A percentile compares a stretch with the other conserved stretches of the same genome.
Evolutionary conservation across 2,113 vertebrate genomes (phyloP).

Genomic region (Zapus hudsonius): DNA sequence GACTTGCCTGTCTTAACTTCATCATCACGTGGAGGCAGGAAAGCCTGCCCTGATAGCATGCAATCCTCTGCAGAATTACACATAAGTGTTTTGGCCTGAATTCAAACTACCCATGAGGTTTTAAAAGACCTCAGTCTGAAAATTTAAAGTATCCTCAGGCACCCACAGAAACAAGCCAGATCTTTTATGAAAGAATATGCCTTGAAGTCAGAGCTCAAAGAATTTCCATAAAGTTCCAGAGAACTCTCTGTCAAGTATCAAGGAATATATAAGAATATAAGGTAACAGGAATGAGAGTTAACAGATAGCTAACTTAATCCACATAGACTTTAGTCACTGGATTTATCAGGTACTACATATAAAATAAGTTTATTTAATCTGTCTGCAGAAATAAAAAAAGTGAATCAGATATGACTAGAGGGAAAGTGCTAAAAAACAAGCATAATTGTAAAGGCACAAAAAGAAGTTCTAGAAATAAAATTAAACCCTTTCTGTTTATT

Average conservation of each 20-base stretch:
- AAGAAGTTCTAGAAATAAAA: constrained; percentile 2
- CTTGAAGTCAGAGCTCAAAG: constrained; percentile 43
- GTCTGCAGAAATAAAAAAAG: constrained; percentile 24
- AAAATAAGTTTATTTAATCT: not conserved
- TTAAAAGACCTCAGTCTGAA: constrained; percentile 48
- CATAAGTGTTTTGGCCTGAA: not conserved
- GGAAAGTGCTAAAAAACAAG: not conserved
- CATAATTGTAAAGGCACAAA: not conserved
- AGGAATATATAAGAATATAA: not conserved
- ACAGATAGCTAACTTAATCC: not conserved
- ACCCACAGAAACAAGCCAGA: constrained; percentile 43
- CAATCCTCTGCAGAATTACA: constrained; percentile 23
- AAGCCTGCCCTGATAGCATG: not conserved
- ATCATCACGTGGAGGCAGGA: not conserved
- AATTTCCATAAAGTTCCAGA: constrained; percentile 9
- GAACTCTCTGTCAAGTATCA: not conserved
- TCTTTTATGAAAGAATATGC: constrained; percentile 47
- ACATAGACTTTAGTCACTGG: not conserved
- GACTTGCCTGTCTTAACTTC: constrained; percentile 18
- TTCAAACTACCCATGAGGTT: constrained; percentile 43
- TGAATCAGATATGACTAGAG: not conserved
- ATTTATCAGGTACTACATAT: not conserved
- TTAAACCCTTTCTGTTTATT: not conserved
- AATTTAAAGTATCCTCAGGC: constrained; percentile 36
- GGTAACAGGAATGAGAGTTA: not conserved